Evolutionary conservation across 2,888 invertebrate species (phyloP).

Genomic region (Biston betularia): DNA sequence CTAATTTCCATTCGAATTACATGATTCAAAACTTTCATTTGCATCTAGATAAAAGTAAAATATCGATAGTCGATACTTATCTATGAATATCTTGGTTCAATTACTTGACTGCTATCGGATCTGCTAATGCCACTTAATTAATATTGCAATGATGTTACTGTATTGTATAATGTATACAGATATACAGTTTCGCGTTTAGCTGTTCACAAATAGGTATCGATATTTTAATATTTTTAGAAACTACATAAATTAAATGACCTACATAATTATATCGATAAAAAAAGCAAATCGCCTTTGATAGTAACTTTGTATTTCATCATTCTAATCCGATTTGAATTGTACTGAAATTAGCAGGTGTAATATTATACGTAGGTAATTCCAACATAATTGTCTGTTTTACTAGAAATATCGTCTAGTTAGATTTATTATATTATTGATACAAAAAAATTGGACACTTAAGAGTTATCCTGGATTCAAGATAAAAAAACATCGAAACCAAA

Average conservation of each 20-base stretch:
- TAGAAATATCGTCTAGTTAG: no score
- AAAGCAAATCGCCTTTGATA: no score
- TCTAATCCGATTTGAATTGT: no score
- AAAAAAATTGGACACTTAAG: no score
- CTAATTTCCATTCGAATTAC: no score
- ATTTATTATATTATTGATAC: no score
- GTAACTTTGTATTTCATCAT: no score
- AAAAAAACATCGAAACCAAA: no score
- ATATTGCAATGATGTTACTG: conserved; percentile 41
- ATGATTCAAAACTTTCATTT: background rate
- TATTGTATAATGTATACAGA: background rate
- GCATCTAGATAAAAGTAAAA: background rate
- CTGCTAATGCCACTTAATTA: conserved; percentile 42
- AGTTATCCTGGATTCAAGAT: no score
- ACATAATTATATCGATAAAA: background rate
- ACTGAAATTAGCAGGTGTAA: no score
- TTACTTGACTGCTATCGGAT: conserved; percentile 34
- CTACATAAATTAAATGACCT: background rate
- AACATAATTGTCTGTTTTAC: no score
- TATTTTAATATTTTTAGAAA: conserved; percentile 5
- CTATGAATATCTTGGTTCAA: conserved; percentile 25
- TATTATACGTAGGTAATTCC: no score
- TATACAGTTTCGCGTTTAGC: conserved; percentile 28
- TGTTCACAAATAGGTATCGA: conserved; percentile 5
- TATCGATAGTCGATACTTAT: conserved; percentile 5